Percentiles rank a stretch among this genome's conserved stretches.
Conservation (phyloP, 2,888 invertebrate species). For the Apamea anceps region DNA sequence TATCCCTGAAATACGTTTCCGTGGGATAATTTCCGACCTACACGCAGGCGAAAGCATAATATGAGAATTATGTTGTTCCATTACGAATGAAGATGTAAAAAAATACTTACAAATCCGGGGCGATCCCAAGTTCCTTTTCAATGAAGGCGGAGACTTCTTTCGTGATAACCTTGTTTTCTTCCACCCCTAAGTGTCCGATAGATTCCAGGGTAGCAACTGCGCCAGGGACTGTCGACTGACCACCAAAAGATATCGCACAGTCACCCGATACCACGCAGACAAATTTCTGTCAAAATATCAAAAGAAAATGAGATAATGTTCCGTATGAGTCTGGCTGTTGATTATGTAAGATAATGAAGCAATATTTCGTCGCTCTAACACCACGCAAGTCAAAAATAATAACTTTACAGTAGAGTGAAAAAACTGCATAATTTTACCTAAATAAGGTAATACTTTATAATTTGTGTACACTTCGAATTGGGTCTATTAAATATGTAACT, state of each 20-base stretch:
- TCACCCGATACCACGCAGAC: conserved; percentile 71
- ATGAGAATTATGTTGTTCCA: neutral
- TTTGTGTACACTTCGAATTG: too few relatives aligned
- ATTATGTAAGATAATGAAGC: neutral
- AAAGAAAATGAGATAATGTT: neutral
- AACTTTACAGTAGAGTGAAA: too few relatives aligned
- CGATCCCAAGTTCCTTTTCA: conserved; percentile 77
- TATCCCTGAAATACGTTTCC: too few relatives aligned
- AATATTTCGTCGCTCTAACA: neutral
- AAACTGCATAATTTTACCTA: too few relatives aligned
- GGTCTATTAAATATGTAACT: too few relatives aligned
- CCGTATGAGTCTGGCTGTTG: neutral
- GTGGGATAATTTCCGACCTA: neutral
- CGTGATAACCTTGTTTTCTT: conserved; percentile 75
- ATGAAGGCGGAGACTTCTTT: conserved; percentile 76
- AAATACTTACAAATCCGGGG: conserved; percentile 60
- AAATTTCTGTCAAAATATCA: conserved; percentile 68
- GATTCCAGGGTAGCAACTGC: conserved; percentile 76
- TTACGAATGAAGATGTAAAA: neutral
- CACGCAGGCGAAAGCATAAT: neutral
- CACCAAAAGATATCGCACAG: conserved; percentile 68
- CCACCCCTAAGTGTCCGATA: conserved; percentile 74
- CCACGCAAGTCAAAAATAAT: too few relatives aligned
- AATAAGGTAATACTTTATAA: too few relatives aligned
- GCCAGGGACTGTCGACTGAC: conserved; percentile 60